Base-by-base conservation (phyloP, 2,888 invertebrate species). In the Isoperla grammatica region DNA sequence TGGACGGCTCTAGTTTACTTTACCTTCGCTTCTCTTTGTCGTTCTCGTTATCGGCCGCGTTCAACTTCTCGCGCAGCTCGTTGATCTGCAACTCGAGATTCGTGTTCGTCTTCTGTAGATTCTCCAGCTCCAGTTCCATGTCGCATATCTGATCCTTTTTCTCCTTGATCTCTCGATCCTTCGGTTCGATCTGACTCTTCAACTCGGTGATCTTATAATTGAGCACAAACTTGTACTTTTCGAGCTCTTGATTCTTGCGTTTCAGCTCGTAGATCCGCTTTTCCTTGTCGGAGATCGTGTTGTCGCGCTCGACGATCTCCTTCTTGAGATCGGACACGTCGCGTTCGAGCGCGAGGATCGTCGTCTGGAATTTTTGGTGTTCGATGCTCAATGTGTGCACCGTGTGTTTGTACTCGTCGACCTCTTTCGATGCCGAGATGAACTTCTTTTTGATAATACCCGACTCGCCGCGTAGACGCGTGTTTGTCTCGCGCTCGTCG, bases 201-300 rank as follows among this genome's bases (percentile, higher is more conserved):
- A 94, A 73, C 69, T 95, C 94, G 23, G 86, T 85, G 61, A 95
- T 92, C 74, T 93, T 92, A 71, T 92, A 90, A 69, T 91, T 90
- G 40, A 95, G 75, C 1, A 95, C 91, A 72, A 92, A 93, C 71
- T 91, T 92, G 72, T 89, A 91, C 73, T 95, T 95, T 71, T 95
- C 93, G 64, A 95, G 74, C 71, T 95, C 94, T 69, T 87, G 86
- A 70, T 90, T 93, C 70, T 87, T 90, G 65, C 86, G 84, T 71
- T 91, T 88, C 60, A 94, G 73, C 66, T 92, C 91, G 68, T 85
- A 86, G 65, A 95, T 90, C 63, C 87, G 79, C 68, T 86, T 88
- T 72, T 94, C 93, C 70, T 92, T 93, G 53, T 89, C 88, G 67
- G 87, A 87, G 61, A 95, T 91, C 0, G 88, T 87, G 22, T 81